Percentiles rank a stretch among this genome's conserved stretches.
phyloP scores from a whole-genome alignment of 1,140 invertebrate genomes.

The Metopolophium dirhodum region DNA sequence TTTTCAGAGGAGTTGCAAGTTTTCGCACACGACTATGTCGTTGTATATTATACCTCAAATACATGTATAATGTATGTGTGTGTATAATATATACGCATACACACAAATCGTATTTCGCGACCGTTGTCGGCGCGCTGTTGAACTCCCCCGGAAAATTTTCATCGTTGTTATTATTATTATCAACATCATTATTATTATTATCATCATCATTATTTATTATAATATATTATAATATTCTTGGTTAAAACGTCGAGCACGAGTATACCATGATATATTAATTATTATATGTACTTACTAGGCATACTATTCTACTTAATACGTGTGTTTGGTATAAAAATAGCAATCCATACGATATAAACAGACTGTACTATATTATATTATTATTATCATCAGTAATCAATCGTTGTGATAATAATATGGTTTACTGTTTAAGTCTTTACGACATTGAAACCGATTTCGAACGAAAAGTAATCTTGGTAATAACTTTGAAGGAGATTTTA shows the following conservation, averaged over 20 bases:
- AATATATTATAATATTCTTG: not conserved
- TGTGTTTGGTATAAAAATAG: not conserved
- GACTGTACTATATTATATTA: not conserved
- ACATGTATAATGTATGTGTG: not conserved
- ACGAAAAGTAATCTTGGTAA: slow-evolving; percentile 9
- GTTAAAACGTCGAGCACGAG: not conserved
- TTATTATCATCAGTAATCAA: not conserved
- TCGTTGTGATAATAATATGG: not conserved
- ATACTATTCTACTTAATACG: too few species aligned
- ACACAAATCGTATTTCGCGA: not conserved
- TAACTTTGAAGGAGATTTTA: slow-evolving; percentile 6
- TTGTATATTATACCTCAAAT: slow-evolving; percentile 17
- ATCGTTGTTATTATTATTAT: not conserved
- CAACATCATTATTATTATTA: too few species aligned
- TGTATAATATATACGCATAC: not conserved
- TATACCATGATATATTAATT: not conserved
- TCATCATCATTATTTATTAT: too few species aligned
- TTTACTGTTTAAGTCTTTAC: not conserved
- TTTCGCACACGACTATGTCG: slow-evolving; percentile 4
- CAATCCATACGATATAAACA: not conserved
- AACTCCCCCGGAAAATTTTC: not conserved
- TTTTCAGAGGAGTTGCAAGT: not conserved
- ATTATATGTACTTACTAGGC: not conserved
- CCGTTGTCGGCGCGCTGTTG: not conserved
- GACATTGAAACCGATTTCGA: not conserved